phyloP scores from a whole-genome alignment of 1,140 invertebrate species.

The Panulirus ornatus region DNA sequence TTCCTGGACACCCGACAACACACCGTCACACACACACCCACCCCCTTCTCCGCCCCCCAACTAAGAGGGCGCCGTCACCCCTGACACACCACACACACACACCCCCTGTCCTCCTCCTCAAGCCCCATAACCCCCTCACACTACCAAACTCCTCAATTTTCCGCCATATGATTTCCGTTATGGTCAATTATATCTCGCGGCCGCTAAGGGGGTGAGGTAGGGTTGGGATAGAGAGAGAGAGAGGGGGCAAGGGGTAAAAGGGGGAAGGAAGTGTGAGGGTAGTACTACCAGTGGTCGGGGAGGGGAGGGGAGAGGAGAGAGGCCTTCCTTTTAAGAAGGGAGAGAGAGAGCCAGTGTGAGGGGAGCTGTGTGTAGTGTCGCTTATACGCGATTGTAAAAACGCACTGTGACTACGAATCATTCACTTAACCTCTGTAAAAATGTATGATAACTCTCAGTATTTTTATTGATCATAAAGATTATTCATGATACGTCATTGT shows the following conservation, averaged over 20 bases:
- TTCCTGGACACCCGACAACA: no score
- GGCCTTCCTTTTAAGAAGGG: no score
- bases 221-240: neutral
- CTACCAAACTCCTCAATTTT: constrained; percentile 67
- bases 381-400: no score
- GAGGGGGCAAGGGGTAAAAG: neutral
- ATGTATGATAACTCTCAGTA: no score
- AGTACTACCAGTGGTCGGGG: neutral
- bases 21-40: no score
- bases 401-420: no score
- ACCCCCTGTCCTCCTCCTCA: neutral
- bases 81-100: neutral
- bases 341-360: no score
- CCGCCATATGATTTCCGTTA: constrained; percentile 69
- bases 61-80: neutral
- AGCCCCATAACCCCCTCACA: constrained; percentile 1
- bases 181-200: constrained; percentile 65
- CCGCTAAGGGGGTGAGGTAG: constrained; percentile 19
- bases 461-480: no score
- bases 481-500: no score
- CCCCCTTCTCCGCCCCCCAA: neutral
- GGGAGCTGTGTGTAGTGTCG: no score
- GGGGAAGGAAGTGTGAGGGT: constrained; percentile 4
- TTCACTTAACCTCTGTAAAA: no score
- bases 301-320: neutral